Percentiles rank a stretch among this genome's conserved stretches.
These are phyloP conservation scores for Rutilus rutilus DNA, from an alignment of 2,113 vertebrate species.

Conservation along the genomic window DNA sequence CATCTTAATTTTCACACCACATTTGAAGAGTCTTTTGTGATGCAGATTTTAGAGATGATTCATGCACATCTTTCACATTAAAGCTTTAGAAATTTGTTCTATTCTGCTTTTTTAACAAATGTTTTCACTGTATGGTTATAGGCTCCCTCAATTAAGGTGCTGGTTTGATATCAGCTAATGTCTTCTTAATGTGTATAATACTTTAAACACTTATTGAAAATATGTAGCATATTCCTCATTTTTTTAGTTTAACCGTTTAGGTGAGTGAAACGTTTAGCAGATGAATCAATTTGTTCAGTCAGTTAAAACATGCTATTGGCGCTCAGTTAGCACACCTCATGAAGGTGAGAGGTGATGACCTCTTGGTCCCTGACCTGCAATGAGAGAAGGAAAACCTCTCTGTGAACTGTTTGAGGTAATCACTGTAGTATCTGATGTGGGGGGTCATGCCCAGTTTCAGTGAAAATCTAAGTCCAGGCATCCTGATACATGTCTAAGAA, in stretches of 20 bases:
- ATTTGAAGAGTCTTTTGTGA: slow-evolving; percentile 36
- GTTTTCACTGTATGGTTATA: too few relatives aligned
- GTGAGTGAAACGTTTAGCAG: neutral
- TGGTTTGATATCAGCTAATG: neutral
- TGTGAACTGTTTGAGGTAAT: slow-evolving; percentile 30
- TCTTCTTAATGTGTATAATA: neutral
- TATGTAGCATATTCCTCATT: too few relatives aligned
- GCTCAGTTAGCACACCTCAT: neutral
- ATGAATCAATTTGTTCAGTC: neutral
- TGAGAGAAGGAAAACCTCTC: slow-evolving; percentile 29
- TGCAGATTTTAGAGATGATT: slow-evolving; percentile 45
- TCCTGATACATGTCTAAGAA: neutral
- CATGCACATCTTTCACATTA: neutral
- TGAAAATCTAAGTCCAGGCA: neutral
- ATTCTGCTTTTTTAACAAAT: neutral
- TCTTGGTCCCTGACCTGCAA: slow-evolving; percentile 9
- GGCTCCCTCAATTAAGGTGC: neutral
- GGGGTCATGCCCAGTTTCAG: neutral
- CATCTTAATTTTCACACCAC: slow-evolving; percentile 24
- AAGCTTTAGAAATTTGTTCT: neutral
- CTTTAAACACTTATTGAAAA: neutral
- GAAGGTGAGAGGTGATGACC: slow-evolving; percentile 6
- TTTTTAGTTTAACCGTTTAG: neutral
- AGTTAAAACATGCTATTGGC: neutral
- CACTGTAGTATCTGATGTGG: neutral